These are phyloP conservation scores for Ceratothoa steindachneri DNA, from an alignment of 2,888 invertebrate genomes.

Conservation along the genomic window DNA sequence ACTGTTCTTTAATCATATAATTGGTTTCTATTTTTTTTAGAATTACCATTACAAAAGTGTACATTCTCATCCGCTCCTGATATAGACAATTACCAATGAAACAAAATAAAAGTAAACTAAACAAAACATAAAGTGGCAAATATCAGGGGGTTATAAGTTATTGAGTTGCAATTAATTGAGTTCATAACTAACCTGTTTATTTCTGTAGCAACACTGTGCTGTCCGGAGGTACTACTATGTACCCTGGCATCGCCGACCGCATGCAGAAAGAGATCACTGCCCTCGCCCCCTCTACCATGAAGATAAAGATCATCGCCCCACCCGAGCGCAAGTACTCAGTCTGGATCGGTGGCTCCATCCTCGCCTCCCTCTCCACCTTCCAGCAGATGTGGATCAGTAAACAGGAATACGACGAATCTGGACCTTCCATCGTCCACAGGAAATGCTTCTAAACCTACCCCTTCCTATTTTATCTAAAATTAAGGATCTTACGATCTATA, in stretches of 20 bases:
- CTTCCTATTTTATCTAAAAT: not conserved
- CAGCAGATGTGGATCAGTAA: conserved; percentile 81
- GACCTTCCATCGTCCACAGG: conserved; percentile 53
- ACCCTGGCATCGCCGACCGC: conserved; percentile 92
- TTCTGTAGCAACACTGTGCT: conserved; percentile 52
- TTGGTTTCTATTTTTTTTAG: too few species aligned
- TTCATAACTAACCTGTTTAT: too few species aligned
- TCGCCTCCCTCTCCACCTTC: conserved; percentile 82
- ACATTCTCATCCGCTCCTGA: too few species aligned
- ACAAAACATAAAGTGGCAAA: too few species aligned
- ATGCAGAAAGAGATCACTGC: conserved; percentile 97
- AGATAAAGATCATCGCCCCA: conserved; percentile 84
- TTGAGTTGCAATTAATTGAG: too few species aligned
- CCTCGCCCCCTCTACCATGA: conserved; percentile 80
- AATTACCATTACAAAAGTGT: too few species aligned
- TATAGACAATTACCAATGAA: too few species aligned
- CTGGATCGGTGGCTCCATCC: conserved; percentile 53
- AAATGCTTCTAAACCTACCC: conserved; percentile 44
- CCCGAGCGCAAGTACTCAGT: conserved; percentile 50
- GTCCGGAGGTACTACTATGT: conserved; percentile 87
- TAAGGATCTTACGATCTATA: not conserved
- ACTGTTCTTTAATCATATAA: too few species aligned
- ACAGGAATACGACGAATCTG: conserved; percentile 65
- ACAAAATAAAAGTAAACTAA: too few species aligned
- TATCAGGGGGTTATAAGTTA: too few species aligned